Conservation (phyloP, 2,888 invertebrate species). For the Salticus scenicus region DNA sequence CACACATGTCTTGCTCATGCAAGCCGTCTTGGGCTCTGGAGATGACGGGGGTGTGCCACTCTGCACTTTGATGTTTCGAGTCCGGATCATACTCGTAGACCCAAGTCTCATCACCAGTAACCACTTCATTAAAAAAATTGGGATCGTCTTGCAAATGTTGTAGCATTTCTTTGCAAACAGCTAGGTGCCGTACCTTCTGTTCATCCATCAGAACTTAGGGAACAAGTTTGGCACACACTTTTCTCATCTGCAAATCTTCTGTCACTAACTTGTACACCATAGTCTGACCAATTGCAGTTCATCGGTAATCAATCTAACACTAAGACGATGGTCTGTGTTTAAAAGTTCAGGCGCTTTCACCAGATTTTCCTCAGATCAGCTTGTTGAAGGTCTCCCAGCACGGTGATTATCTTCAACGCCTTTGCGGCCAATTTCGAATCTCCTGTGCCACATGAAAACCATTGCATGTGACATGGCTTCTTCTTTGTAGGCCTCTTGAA, state of each 20-base stretch:
- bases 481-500: neutral
- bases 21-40: neutral
- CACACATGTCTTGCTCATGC: neutral
- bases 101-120: too few relatives aligned
- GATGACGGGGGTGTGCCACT: neutral
- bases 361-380: constrained; percentile 10
- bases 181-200: constrained; percentile 34
- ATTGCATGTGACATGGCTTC: neutral
- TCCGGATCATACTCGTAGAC: constrained; percentile 1
- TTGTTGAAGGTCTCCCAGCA: constrained; percentile 22
- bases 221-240: constrained; percentile 72
- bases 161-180: constrained; percentile 21
- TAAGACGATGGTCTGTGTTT: constrained; percentile 13
- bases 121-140: neutral
- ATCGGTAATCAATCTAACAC: constrained; percentile 17
- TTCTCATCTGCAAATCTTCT: constrained; percentile 14
- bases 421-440: constrained; percentile 73
- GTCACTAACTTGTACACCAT: constrained; percentile 11
- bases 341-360: constrained; percentile 13
- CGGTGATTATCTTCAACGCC: constrained; percentile 1
- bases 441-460: neutral
- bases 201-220: constrained; percentile 71
- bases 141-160: constrained; percentile 22
- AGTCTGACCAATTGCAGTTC: constrained; percentile 15
- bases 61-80: constrained; percentile 9